Conservation (phyloP, 2,797 vertebrate species). For the Phataginus tricuspis region DNA sequence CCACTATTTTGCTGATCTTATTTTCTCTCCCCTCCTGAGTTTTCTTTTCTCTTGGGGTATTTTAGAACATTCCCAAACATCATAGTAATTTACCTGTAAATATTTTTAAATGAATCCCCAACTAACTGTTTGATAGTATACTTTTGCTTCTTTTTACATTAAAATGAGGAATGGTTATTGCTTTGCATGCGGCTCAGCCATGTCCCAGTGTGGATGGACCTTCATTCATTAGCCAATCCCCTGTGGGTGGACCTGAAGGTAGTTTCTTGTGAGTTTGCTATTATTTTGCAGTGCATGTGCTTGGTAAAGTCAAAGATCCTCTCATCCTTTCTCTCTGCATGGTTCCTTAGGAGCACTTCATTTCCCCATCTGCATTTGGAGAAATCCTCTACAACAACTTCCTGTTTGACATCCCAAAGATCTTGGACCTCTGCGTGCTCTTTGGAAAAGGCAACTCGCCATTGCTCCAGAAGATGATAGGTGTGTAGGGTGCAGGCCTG, state of each 20-base stretch:
- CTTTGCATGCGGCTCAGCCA: neutral
- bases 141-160: neutral
- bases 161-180: neutral
- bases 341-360: constrained; percentile 91
- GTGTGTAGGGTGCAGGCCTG: constrained; percentile 81
- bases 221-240: neutral
- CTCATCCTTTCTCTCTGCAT: neutral
- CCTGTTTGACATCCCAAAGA: constrained; percentile 98
- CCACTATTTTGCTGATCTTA: neutral
- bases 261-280: neutral
- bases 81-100: neutral
- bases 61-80: constrained; percentile 1
- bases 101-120: neutral
- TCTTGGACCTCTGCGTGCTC: constrained; percentile 96
- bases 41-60: neutral
- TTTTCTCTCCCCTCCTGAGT: neutral
- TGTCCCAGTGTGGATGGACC: neutral
- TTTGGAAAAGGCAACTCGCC: constrained; percentile 95
- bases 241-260: neutral
- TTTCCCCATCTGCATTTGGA: constrained; percentile 94
- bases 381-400: constrained; percentile 98
- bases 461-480: constrained; percentile 96
- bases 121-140: neutral
- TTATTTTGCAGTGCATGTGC: neutral
- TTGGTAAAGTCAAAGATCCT: neutral